Evolutionary conservation across 2,888 invertebrate species (phyloP), one percentile per base, ranked within the genome.

Genomic region (Phyllotreta striolata): DNA sequence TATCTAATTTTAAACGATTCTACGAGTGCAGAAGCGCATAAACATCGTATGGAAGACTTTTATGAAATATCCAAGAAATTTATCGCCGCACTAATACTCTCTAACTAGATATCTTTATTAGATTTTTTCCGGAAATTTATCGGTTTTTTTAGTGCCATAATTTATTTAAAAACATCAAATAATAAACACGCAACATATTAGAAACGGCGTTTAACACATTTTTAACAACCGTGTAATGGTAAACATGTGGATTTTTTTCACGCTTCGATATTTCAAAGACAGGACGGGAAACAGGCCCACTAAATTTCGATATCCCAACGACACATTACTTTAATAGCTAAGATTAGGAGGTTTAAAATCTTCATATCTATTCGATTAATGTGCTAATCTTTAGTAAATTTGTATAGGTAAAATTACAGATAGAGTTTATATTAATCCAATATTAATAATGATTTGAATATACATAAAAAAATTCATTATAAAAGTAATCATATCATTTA

Each of bases 171-270:
- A 49, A 49, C 49, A 58, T 49, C 58, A 12, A 40, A 58, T 40
- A 12, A 24, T 40, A 41, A 58, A 49, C 47, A 14, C 38, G 35
- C 51, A 39, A 58, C 41, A 51, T 6, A 57, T 41, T 24, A 41
- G 40, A 41, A 58, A 47, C 9, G 35, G 0, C 49, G 24, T 49
- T 49, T 35, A 58, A 58, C 49, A 58, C 41, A 49, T 39, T 47
- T 58, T 49, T 58, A 58, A 58, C 58, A 49, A 49, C 41, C 47
- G 57, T 58, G 41, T 58, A 49, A 58, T 58, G 49, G 40, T 14
- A 39, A 40, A 49, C 58, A 58, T 58, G 49, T 58, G 58, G 49
- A 49, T 57, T 57, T 57, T 46, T 57, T 34, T 10, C n/a, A 9
- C 14, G 9, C 24, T 47, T 24, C 14, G 9, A 47, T 47, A 47